These are phyloP conservation scores for Cheilosia grossa DNA, from an alignment of 2,888 invertebrate species.

Conservation along the genomic window DNA sequence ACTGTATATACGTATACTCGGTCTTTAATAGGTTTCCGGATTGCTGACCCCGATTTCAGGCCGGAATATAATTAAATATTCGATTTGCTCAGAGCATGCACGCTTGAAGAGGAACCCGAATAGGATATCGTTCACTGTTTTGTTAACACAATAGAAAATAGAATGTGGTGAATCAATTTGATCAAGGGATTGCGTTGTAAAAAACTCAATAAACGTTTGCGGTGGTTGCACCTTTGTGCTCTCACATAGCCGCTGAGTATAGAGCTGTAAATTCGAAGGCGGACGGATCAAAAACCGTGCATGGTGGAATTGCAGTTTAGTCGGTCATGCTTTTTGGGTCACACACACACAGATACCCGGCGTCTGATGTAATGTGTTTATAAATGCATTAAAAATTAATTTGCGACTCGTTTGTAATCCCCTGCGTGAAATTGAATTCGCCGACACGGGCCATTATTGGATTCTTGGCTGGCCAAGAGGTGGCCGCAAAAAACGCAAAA, in stretches of 20 bases:
- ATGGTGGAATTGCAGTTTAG: not conserved
- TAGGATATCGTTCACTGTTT: conserved; percentile 33
- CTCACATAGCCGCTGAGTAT: not conserved
- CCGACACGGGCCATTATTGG: conserved; percentile 45
- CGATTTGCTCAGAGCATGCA: conserved; percentile 48
- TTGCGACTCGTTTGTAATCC: conserved; percentile 63
- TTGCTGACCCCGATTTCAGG: conserved; percentile 68
- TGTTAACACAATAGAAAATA: conserved; percentile 53
- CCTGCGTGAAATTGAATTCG: conserved; percentile 66
- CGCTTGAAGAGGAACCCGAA: conserved; percentile 4
- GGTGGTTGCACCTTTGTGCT: conserved; percentile 1
- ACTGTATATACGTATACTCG: conserved; percentile 1
- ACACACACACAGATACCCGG: too few relatives aligned
- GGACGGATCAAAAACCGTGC: conserved; percentile 17
- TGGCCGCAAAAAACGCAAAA: conserved; percentile 25
- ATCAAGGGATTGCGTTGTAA: conserved; percentile 41
- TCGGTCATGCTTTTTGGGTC: not conserved
- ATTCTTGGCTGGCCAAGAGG: conserved; percentile 56
- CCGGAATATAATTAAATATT: conserved; percentile 62
- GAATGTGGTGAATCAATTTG: conserved; percentile 65
- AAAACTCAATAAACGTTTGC: conserved; percentile 51
- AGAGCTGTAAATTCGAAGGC: conserved; percentile 45
- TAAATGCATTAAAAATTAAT: conserved; percentile 70
- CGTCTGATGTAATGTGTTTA: conserved; percentile 46
- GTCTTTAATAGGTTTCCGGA: conserved; percentile 64